Evolutionary conservation across 2,113 vertebrate species (phyloP), one percentile per base, ranked within the genome.

Genomic region (Dolichallabes microphthalmus): DNA sequence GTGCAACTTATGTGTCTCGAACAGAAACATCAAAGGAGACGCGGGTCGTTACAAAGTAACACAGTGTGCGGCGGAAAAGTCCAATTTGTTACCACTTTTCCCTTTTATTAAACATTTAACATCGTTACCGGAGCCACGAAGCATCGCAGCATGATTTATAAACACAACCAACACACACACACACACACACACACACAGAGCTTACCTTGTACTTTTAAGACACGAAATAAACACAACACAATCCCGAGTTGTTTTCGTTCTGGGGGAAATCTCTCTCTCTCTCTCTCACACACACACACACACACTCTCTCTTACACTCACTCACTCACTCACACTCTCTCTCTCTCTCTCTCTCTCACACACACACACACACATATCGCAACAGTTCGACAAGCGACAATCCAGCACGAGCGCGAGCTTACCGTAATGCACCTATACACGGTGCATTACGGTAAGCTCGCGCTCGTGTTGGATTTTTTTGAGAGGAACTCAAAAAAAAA

Each of bases 401-500:
- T 69, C 77, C 69, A 77, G 60, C 85, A 86, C 82, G 75, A 87
- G 74, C 85, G 15, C 32, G 58, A 32, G 45, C 2, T 66, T 87
- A 89, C 88, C 88, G 88, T 89, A 89, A 85, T 32, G 2, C 1
- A 27, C 52, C 3, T n/a, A n/a, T n/a, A n/a, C n/a, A n/a, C n/a
- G n/a, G n/a, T n/a, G n/a, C n/a, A n/a, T n/a, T n/a, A n/a, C n/a
- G n/a, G n/a, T n/a, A n/a, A n/a, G n/a, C n/a, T n/a, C n/a, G n/a
- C n/a, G n/a, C n/a, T n/a, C n/a, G n/a, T n/a, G n/a, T n/a, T n/a
- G n/a, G n/a, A n/a, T n/a, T n/a, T n/a, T n/a, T n/a, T n/a, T n/a
- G n/a, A 20, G 19, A 20, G 73, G 0, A 35, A 13, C 5, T 6
- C 7, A 45, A 45, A 45, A 45, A 39, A n/a, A n/a, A 1, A 3